Conservation (phyloP, 2,113 vertebrate species). For the Nestor notabilis region DNA sequence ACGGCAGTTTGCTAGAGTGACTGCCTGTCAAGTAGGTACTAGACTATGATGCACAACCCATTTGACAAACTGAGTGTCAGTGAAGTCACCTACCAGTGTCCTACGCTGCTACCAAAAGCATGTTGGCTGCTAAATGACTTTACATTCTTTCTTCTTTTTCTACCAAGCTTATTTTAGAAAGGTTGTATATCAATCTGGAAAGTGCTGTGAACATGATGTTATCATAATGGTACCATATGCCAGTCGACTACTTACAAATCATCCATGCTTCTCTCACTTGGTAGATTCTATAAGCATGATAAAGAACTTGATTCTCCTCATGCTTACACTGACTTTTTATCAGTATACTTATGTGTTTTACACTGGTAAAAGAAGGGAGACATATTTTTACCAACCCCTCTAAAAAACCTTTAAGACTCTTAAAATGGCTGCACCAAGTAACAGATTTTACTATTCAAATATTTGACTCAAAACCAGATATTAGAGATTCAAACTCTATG, state of each 20-base stretch:
- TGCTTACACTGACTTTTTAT: neutral
- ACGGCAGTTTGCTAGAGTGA: neutral
- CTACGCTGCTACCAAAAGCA: slow-evolving; percentile 10
- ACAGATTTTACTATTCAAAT: neutral
- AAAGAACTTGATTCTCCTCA: slow-evolving; percentile 36
- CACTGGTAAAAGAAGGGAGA: neutral
- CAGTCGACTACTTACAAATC: slow-evolving; percentile 71
- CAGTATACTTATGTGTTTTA: neutral
- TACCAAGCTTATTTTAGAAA: slow-evolving; percentile 58
- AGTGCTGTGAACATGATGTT: slow-evolving; percentile 69
- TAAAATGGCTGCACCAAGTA: neutral
- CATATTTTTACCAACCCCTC: neutral
- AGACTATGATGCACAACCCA: neutral
- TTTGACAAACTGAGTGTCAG: neutral
- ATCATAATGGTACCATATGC: slow-evolving; percentile 72
- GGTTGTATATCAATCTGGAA: slow-evolving; percentile 70
- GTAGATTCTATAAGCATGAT: slow-evolving; percentile 56
- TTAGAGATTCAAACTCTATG: slow-evolving; percentile 35
- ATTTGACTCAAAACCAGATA: slow-evolving; percentile 46
- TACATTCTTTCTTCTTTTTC: slow-evolving; percentile 30
- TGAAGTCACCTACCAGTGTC: slow-evolving; percentile 50
- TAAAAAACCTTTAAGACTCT: neutral
- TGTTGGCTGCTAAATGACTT: slow-evolving; percentile 65
- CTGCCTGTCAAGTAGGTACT: neutral
- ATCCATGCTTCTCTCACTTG: slow-evolving; percentile 50